Evolutionary conservation across 2,888 invertebrate genomes (phyloP).

Genomic region (Phaonia tiefii): DNA sequence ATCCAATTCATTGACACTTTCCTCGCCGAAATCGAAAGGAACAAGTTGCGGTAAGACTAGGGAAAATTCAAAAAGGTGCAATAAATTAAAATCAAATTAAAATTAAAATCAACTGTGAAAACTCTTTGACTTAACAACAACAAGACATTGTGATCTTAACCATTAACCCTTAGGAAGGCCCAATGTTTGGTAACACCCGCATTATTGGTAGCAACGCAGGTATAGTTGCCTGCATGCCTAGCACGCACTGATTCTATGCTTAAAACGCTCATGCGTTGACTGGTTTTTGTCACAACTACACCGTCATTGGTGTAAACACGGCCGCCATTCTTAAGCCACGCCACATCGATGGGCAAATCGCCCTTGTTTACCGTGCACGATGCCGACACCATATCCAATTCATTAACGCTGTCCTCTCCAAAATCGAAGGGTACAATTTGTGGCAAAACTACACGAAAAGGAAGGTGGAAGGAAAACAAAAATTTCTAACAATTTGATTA

Average conservation of each 20-base stretch:
- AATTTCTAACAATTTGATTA: constrained; percentile 30
- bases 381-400: constrained; percentile 86
- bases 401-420: constrained; percentile 85
- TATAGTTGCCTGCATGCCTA: constrained; percentile 84
- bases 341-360: constrained; percentile 88
- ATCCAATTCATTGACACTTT: constrained; percentile 86
- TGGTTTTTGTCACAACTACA: constrained; percentile 82
- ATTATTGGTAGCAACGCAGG: constrained; percentile 84
- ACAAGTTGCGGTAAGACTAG: constrained; percentile 87
- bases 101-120: constrained; percentile 32
- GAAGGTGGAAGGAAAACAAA: constrained; percentile 29
- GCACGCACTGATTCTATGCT: constrained; percentile 84
- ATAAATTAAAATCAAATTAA: constrained; percentile 34
- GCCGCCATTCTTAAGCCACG: constrained; percentile 84
- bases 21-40: constrained; percentile 87
- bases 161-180: constrained; percentile 83
- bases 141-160: constrained; percentile 75
- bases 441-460: constrained; percentile 83
- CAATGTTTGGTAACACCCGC: constrained; percentile 83
- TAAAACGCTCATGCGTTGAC: constrained; percentile 84
- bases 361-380: constrained; percentile 88
- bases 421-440: constrained; percentile 88
- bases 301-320: constrained; percentile 82
- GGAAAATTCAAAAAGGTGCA: constrained; percentile 28
- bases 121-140: constrained; percentile 1